Conservation (phyloP, 2,888 invertebrate genomes). For the Busseola fusca region DNA sequence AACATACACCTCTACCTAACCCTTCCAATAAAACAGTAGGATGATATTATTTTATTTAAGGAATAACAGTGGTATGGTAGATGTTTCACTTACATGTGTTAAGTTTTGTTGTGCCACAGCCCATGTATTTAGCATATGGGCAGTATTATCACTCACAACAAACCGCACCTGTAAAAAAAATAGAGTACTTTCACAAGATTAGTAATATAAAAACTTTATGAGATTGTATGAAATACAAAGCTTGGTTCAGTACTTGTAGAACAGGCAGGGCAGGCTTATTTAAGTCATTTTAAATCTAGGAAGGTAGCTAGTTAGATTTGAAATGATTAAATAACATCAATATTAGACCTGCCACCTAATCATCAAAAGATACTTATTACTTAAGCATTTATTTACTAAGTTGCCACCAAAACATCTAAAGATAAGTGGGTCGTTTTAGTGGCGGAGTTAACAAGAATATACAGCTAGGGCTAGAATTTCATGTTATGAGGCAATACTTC, state of each 20-base stretch:
- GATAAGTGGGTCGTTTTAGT: no score
- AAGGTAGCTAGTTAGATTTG: background rate
- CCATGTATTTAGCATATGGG: constrained; percentile 96
- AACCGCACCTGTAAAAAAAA: constrained; percentile 92
- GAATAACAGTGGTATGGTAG: background rate
- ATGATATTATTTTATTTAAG: background rate
- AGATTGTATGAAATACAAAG: background rate
- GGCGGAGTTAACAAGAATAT: background rate
- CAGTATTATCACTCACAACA: constrained; percentile 95
- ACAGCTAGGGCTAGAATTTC: background rate
- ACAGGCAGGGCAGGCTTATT: background rate
- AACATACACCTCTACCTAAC: background rate
- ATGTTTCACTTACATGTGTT: constrained; percentile 91
- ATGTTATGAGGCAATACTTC: background rate
- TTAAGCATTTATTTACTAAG: background rate
- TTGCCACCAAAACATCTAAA: background rate
- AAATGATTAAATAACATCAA: background rate
- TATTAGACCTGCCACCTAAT: background rate
- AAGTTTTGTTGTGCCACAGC: constrained; percentile 94
- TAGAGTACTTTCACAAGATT: background rate
- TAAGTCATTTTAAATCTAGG: background rate
- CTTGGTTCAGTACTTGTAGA: background rate
- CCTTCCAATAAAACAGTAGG: background rate
- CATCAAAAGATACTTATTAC: background rate
- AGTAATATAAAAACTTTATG: no score